Evolutionary conservation across 2,888 invertebrate species (phyloP).

Genomic region (Brachypalpus laphriformis): DNA sequence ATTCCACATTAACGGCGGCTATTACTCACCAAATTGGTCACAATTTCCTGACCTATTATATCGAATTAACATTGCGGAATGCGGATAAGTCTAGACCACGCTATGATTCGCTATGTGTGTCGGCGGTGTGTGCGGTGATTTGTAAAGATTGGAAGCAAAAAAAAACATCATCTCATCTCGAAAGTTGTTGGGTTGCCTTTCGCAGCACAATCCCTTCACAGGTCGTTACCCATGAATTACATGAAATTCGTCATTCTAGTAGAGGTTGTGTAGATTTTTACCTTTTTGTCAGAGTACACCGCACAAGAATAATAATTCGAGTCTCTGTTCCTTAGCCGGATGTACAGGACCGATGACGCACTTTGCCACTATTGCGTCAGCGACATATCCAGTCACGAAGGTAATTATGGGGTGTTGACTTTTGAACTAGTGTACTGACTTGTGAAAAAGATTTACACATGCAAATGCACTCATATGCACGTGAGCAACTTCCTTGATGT

Average conservation of each 20-base stretch:
- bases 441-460: neutral
- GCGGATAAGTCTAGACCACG: conserved; percentile 1
- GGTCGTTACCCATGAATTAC: conserved; percentile 20
- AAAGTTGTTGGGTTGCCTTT: neutral
- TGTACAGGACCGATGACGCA: neutral
- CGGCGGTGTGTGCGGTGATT: neutral
- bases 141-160: neutral
- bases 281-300: neutral
- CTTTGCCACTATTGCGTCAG: neutral
- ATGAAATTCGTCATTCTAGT: conserved; percentile 6
- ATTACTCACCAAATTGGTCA: conserved; percentile 42
- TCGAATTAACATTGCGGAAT: conserved; percentile 8
- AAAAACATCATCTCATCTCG: neutral
- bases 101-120: too few species aligned
- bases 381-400: neutral
- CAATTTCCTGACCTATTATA: conserved; percentile 23
- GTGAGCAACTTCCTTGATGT: neutral
- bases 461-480: neutral
- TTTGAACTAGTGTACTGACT: neutral
- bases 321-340: neutral
- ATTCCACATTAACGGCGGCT: conserved; percentile 23
- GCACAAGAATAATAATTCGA: neutral
- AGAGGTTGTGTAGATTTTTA: neutral
- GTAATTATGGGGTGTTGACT: conserved; percentile 5
- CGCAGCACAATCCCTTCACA: neutral